These are phyloP conservation scores for Cenopis cana DNA, from an alignment of 2,888 invertebrate genomes.

Conservation along the genomic window DNA sequence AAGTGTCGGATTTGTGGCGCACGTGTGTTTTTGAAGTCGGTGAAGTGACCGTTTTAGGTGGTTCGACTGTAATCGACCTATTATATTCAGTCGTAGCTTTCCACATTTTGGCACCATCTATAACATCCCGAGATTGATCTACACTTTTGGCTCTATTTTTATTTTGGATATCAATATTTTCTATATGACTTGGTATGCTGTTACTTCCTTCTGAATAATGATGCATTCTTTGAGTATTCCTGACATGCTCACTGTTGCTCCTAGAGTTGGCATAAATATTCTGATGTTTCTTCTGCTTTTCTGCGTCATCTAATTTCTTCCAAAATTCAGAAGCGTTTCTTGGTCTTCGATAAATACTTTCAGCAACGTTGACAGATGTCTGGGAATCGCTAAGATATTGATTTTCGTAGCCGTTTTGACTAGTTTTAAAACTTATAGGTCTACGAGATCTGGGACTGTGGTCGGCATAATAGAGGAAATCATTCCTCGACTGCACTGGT, in stretches of 20 bases:
- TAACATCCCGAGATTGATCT: conserved; percentile 65
- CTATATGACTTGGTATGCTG: conserved; percentile 68
- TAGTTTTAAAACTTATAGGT: conserved; percentile 88
- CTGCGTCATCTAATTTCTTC: conserved; percentile 86
- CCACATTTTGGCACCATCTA: conserved; percentile 78
- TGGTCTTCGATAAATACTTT: conserved; percentile 69
- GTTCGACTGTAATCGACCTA: conserved; percentile 71
- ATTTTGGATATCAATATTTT: conserved; percentile 54
- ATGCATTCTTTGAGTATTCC: conserved; percentile 58
- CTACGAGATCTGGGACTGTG: conserved; percentile 89
- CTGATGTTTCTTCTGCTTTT: conserved; percentile 72
- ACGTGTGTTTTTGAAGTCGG: conserved; percentile 74
- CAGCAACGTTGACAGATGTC: conserved; percentile 66
- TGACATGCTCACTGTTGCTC: conserved; percentile 73
- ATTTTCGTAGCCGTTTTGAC: conserved; percentile 73
- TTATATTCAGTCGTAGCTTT: conserved; percentile 81
- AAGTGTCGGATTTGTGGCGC: conserved; percentile 80
- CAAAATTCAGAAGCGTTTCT: conserved; percentile 87
- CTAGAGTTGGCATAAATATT: conserved; percentile 66
- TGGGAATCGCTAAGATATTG: conserved; percentile 83
- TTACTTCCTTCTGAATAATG: conserved; percentile 62
- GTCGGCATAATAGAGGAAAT: conserved; percentile 89
- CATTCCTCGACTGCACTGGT: conserved; percentile 73
- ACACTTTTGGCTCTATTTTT: conserved; percentile 54
- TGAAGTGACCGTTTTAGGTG: conserved; percentile 65